These are phyloP conservation scores for Glyphotaelius pellucidus DNA, from an alignment of 2,888 invertebrate genomes.

Conservation along the genomic window DNA sequence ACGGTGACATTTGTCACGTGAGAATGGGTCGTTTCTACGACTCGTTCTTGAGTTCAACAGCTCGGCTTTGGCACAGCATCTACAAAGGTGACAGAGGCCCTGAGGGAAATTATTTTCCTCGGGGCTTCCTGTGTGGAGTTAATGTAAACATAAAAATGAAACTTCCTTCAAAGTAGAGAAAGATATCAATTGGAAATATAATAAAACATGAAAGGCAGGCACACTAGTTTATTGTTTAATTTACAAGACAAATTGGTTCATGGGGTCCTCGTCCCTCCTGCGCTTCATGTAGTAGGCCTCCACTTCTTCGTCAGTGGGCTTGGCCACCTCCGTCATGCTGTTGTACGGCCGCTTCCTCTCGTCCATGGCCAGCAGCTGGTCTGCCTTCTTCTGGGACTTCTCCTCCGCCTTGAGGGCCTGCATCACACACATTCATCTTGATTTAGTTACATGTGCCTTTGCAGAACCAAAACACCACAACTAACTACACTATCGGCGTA, in stretches of 20 bases:
- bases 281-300: constrained; percentile 95
- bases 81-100: no score
- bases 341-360: constrained; percentile 96
- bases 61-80: no score
- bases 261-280: constrained; percentile 92
- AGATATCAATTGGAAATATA: neutral
- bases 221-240: constrained; percentile 4
- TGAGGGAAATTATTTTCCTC: no score
- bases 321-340: constrained; percentile 90
- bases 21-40: no score
- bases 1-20: no score
- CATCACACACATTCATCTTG: constrained; percentile 11
- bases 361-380: constrained; percentile 83
- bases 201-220: neutral
- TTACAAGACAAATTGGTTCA: constrained; percentile 84
- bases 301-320: constrained; percentile 93
- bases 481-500: no score
- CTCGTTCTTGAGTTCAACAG: no score
- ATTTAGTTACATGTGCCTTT: neutral
- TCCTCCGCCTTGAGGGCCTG: constrained; percentile 83
- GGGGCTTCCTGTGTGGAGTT: no score
- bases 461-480: neutral
- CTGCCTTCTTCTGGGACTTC: constrained; percentile 78
- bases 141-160: no score
- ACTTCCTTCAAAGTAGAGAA: neutral